A percentile compares a stretch with the other conserved stretches of the same genome.
These are phyloP conservation scores for Drosophila carrolli DNA, from an alignment of 1,140 invertebrate genomes.

Conservation along the genomic window DNA sequence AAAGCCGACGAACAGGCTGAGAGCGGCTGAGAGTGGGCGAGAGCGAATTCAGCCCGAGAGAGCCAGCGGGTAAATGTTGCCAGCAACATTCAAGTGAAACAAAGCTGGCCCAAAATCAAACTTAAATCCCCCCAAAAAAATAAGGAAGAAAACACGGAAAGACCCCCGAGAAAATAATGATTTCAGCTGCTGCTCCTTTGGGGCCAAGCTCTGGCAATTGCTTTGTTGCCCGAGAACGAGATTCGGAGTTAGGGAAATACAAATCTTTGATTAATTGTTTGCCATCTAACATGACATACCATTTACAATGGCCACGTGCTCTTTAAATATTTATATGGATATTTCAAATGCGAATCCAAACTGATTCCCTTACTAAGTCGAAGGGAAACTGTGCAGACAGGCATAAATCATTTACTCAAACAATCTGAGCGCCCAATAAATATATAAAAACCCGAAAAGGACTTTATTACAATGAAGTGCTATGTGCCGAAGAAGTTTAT, in stretches of 20 bases:
- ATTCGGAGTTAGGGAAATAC: conserved; percentile 56
- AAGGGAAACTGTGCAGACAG: conserved; percentile 42
- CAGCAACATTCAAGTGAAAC: conserved; percentile 20
- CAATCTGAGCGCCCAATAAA: conserved; percentile 23
- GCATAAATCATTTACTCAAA: conserved; percentile 71
- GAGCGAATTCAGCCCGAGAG: conserved; percentile 31
- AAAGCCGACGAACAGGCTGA: not conserved
- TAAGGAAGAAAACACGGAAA: not conserved
- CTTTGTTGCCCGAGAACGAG: conserved; percentile 11
- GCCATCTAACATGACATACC: conserved; percentile 74
- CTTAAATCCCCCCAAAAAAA: not conserved
- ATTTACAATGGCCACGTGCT: conserved; percentile 80
- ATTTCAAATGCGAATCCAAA: conserved; percentile 45
- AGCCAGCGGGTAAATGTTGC: conserved; percentile 32
- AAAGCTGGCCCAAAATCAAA: conserved; percentile 6
- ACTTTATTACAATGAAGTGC: conserved; percentile 38
- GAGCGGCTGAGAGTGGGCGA: not conserved
- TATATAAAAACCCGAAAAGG: conserved; percentile 14
- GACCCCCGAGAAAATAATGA: conserved; percentile 22
- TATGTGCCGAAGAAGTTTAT: conserved; percentile 33
- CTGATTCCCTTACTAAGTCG: conserved; percentile 22
- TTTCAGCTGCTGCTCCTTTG: conserved; percentile 42
- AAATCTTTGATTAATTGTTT: conserved; percentile 81
- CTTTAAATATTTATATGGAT: conserved; percentile 76
- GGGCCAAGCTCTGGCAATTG: conserved; percentile 17